A percentile compares a stretch with the other conserved stretches of the same genome.
These are phyloP conservation scores for Troides oblongomaculatus DNA, from an alignment of 2,888 invertebrate species.

Conservation along the genomic window DNA sequence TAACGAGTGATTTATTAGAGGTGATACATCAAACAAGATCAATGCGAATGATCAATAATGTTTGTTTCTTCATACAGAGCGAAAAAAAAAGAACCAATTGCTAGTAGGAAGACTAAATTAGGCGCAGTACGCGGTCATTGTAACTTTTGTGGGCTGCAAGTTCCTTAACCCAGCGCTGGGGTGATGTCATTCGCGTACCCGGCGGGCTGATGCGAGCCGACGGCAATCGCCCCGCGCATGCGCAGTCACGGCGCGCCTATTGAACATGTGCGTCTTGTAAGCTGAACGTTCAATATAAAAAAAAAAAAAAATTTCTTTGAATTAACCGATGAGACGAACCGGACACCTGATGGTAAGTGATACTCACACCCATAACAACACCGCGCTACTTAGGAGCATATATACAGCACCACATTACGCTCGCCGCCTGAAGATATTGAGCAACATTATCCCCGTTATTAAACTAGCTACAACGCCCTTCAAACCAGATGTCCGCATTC, in stretches of 20 bases:
- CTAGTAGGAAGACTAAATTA: constrained; percentile 38
- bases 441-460: too few relatives aligned
- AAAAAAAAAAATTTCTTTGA: too few relatives aligned
- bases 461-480: too few relatives aligned
- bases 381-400: too few relatives aligned
- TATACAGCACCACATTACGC: too few relatives aligned
- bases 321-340: too few relatives aligned
- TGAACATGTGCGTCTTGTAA: background rate
- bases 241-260: background rate
- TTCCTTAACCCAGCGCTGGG: constrained; percentile 40
- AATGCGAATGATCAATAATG: constrained; percentile 7
- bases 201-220: constrained; percentile 20
- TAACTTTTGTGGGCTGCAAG: constrained; percentile 42
- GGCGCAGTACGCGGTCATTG: constrained; percentile 42
- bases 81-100: constrained; percentile 38
- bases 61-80: constrained; percentile 10
- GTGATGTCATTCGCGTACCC: constrained; percentile 37
- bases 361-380: too few relatives aligned
- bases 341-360: too few relatives aligned
- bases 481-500: too few relatives aligned
- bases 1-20: constrained; percentile 9
- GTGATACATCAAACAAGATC: constrained; percentile 7
- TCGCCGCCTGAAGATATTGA: too few relatives aligned
- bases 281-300: too few relatives aligned
- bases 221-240: constrained; percentile 1